phyloP scores from a whole-genome alignment of 2,888 invertebrate species.

The Epirrhoe alternata region DNA sequence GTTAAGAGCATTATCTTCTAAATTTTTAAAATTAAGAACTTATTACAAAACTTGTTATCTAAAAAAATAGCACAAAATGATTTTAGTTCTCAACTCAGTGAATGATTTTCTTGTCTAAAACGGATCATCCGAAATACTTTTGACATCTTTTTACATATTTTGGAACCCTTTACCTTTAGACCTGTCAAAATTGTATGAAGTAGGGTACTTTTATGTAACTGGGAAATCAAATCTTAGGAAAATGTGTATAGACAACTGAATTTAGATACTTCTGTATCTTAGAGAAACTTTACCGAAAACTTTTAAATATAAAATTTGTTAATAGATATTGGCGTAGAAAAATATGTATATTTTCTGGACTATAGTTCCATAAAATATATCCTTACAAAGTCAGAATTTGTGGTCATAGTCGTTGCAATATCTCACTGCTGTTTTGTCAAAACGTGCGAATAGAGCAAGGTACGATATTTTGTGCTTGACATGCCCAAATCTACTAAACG shows the following conservation, averaged over 20 bases:
- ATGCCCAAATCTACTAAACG: too few species aligned
- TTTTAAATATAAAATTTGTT: neutral
- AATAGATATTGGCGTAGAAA: neutral
- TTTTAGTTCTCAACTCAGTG: neutral
- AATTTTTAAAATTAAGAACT: neutral
- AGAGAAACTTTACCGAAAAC: slow-evolving; percentile 25
- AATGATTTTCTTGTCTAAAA: neutral
- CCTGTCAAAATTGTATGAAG: slow-evolving; percentile 9
- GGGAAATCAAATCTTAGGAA: slow-evolving; percentile 3
- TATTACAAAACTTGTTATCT: neutral
- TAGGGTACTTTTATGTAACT: neutral
- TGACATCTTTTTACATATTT: slow-evolving; percentile 14
- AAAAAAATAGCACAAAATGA: slow-evolving; percentile 8
- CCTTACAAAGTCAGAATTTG: too few species aligned
- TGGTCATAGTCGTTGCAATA: too few species aligned
- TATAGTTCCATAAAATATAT: neutral
- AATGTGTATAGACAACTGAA: slow-evolving; percentile 20
- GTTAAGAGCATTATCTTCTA: slow-evolving; percentile 44
- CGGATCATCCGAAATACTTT: slow-evolving; percentile 1
- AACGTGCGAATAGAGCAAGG: too few species aligned
- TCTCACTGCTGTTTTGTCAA: too few species aligned
- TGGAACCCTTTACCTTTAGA: slow-evolving; percentile 9
- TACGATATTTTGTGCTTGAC: too few species aligned
- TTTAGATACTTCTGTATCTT: slow-evolving; percentile 21
- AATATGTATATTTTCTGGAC: neutral